These are phyloP conservation scores for Calonectris borealis DNA, from an alignment of 2,113 vertebrate species.

Conservation along the genomic window DNA sequence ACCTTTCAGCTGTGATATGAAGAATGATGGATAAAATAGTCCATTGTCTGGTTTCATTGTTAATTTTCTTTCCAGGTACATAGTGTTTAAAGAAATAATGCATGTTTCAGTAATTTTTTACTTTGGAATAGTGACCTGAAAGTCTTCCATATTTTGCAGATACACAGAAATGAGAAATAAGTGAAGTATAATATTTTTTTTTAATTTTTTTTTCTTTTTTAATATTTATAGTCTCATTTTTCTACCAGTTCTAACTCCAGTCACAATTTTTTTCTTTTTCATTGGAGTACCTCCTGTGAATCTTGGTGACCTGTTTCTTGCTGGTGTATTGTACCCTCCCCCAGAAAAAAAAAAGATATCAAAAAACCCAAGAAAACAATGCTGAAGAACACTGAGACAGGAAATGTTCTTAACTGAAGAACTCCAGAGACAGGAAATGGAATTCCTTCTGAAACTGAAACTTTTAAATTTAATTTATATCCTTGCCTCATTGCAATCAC, in stretches of 20 bases:
- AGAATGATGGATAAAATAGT: background rate
- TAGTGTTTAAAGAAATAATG: background rate
- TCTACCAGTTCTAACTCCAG: background rate
- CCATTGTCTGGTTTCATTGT: background rate
- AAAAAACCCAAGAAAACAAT: background rate
- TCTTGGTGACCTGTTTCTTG: background rate
- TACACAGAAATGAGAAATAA: background rate
- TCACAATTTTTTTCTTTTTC: background rate
- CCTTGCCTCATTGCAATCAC: background rate
- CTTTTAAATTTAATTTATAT: background rate
- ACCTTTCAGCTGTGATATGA: background rate
- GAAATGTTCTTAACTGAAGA: background rate
- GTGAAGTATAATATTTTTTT: background rate
- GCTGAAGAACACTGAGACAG: background rate
- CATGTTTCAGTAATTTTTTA: background rate
- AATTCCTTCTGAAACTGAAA: background rate
- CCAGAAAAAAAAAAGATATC: accelerated
- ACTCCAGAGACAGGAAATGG: background rate
- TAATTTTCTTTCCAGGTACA: background rate
- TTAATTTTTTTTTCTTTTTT: background rate
- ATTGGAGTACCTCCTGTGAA: background rate
- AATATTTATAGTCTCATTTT: background rate
- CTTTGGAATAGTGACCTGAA: background rate
- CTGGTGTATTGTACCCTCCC: background rate
- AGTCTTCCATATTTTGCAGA: background rate